phyloP scores from a whole-genome alignment of 1,140 invertebrate genomes.

The Drosophila orosa region DNA sequence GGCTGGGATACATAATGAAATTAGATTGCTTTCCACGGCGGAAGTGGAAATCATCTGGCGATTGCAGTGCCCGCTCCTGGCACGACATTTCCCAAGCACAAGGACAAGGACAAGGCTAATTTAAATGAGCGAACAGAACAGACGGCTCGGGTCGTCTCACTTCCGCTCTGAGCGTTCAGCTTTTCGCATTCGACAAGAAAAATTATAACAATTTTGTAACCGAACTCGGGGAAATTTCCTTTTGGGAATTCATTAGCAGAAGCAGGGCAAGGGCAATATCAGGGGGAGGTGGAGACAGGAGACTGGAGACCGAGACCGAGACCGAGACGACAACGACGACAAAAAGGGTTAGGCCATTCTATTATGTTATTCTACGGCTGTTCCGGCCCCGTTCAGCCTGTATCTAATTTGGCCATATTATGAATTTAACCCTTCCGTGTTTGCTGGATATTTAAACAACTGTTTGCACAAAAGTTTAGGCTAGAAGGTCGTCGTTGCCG shows the following conservation, averaged over 20 bases:
- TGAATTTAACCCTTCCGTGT: slow-evolving; percentile 82
- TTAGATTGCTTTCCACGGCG: slow-evolving; percentile 19
- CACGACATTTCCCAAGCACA: slow-evolving; percentile 27
- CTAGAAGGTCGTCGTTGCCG: slow-evolving; percentile 66
- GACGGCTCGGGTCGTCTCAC: neutral
- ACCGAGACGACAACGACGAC: slow-evolving; percentile 4
- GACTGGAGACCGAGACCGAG: neutral
- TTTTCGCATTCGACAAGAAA: slow-evolving; percentile 56
- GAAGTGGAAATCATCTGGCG: slow-evolving; percentile 2
- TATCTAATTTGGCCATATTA: slow-evolving; percentile 82
- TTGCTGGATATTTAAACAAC: slow-evolving; percentile 81
- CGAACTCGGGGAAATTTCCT: slow-evolving; percentile 70
- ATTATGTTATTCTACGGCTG: slow-evolving; percentile 76
- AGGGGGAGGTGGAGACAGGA: neutral
- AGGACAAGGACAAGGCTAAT: slow-evolving; percentile 45
- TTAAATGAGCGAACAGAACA: slow-evolving; percentile 37
- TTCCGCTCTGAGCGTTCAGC: neutral
- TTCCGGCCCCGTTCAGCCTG: slow-evolving; percentile 37
- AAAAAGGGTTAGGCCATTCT: slow-evolving; percentile 52
- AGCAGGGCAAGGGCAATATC: neutral
- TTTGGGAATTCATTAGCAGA: slow-evolving; percentile 76
- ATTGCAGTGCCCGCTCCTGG: slow-evolving; percentile 10
- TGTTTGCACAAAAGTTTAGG: slow-evolving; percentile 81
- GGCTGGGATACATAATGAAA: slow-evolving; percentile 34
- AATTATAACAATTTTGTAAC: slow-evolving; percentile 78